Evolutionary conservation across 2,113 vertebrate genomes (phyloP).

Genomic region (Pachyramphus minor): DNA sequence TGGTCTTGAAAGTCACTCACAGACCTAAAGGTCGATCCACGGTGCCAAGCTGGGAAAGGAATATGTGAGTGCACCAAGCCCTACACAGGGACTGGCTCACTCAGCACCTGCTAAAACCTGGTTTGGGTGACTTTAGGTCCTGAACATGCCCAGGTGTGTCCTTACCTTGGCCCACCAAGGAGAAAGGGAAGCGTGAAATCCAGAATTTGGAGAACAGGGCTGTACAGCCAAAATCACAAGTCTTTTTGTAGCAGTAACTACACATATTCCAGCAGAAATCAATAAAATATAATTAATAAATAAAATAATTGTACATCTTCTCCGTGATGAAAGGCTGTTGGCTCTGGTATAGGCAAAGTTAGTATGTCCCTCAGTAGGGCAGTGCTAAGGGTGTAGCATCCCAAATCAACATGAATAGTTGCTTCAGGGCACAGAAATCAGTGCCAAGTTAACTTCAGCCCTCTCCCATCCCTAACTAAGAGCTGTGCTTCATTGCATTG

Average conservation of each 20-base stretch:
- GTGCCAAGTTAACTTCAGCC: neutral
- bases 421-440: neutral
- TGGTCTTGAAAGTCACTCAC: neutral
- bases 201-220: neutral
- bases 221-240: neutral
- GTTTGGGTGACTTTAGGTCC: neutral
- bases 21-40: neutral
- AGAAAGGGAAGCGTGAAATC: neutral
- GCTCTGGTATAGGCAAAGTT: neutral
- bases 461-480: neutral
- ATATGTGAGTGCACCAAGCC: neutral
- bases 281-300: neutral
- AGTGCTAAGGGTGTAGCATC: neutral
- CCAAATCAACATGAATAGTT: neutral
- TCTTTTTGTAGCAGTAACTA: neutral
- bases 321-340: neutral
- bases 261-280: neutral
- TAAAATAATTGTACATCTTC: neutral
- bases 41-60: neutral
- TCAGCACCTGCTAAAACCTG: neutral
- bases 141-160: neutral
- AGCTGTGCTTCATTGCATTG: neutral
- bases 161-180: neutral
- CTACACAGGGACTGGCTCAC: neutral
- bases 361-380: fast-evolving